A percentile compares a stretch with the other conserved stretches of the same genome.
phyloP scores from a whole-genome alignment of 2,113 vertebrate species.

The Chrysemys picta region DNA sequence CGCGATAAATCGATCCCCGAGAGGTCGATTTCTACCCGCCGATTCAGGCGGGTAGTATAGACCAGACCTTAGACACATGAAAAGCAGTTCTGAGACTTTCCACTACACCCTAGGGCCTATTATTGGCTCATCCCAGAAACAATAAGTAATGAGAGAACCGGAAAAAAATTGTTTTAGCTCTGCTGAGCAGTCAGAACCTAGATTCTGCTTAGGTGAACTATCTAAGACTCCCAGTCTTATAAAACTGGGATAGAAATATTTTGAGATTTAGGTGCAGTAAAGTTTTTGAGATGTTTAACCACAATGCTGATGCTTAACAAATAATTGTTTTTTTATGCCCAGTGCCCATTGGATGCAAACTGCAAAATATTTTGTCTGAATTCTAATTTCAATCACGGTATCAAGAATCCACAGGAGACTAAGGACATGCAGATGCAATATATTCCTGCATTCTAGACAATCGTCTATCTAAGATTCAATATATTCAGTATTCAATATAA shows the following conservation, averaged over 20 bases:
- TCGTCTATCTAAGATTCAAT: background rate
- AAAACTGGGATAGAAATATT: background rate
- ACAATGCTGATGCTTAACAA: background rate
- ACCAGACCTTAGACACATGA: too few species aligned
- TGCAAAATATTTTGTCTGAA: background rate
- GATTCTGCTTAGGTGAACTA: background rate
- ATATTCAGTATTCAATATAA: background rate
- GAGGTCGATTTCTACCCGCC: too few species aligned
- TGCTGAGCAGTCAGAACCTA: background rate
- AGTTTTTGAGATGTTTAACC: background rate
- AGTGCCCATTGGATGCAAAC: background rate
- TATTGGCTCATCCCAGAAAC: background rate
- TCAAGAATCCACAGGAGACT: background rate
- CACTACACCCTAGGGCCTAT: background rate
- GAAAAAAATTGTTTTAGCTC: background rate
- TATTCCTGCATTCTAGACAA: background rate
- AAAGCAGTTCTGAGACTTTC: background rate
- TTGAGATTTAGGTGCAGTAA: background rate
- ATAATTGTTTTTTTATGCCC: background rate
- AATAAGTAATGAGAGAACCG: background rate
- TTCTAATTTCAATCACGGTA: background rate
- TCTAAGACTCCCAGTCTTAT: background rate
- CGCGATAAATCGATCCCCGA: too few species aligned
- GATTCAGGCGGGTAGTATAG: too few species aligned
- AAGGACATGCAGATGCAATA: background rate